These are phyloP conservation scores for Diarsia dahlii DNA, from an alignment of 2,888 invertebrate species.

Conservation along the genomic window DNA sequence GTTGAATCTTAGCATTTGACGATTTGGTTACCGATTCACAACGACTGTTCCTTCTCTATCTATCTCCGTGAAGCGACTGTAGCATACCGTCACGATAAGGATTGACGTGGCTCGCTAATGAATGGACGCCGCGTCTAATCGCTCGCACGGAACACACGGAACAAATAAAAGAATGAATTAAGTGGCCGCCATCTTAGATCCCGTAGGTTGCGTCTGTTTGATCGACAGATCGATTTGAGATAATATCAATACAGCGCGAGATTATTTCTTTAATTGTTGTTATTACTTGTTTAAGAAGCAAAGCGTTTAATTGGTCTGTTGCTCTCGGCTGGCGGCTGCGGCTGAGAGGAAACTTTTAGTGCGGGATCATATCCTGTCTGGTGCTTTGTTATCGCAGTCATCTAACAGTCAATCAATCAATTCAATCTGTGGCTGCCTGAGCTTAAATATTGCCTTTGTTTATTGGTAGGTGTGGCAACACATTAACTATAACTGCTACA, in stretches of 20 bases:
- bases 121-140: slow-evolving; percentile 59
- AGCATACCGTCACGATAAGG: slow-evolving; percentile 16
- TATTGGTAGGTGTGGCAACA: neutral
- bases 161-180: slow-evolving; percentile 63
- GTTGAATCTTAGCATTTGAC: neutral
- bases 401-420: slow-evolving; percentile 29
- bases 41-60: neutral
- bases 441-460: neutral
- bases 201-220: slow-evolving; percentile 31
- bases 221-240: slow-evolving; percentile 58
- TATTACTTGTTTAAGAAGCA: slow-evolving; percentile 49
- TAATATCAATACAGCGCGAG: slow-evolving; percentile 41
- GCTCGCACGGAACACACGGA: slow-evolving; percentile 56
- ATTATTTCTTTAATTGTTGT: slow-evolving; percentile 60
- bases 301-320: slow-evolving; percentile 43
- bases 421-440: slow-evolving; percentile 12
- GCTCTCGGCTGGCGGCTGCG: neutral
- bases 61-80: neutral
- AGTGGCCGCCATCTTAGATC: slow-evolving; percentile 52
- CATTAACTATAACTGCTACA: neutral
- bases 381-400: neutral
- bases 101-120: slow-evolving; percentile 58
- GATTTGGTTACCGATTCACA: no score
- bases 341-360: slow-evolving; percentile 11
- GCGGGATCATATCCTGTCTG: slow-evolving; percentile 23